Evolutionary conservation across 2,113 vertebrate species (phyloP).

Genomic region (Silurus glanis): DNA sequence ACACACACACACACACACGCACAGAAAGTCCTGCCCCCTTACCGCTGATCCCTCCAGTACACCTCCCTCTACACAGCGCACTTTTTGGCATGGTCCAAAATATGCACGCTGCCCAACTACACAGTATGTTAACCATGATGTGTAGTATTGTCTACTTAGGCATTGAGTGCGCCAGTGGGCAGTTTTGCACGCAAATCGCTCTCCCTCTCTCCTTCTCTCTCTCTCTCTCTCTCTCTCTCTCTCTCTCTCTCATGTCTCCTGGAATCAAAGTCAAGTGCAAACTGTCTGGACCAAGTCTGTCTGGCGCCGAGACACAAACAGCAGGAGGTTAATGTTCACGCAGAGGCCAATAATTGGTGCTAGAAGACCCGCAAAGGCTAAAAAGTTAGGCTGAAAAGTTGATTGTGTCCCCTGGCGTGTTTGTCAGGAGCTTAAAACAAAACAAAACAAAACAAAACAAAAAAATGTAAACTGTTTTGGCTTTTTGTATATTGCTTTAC

Average conservation of each 20-base stretch:
- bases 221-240: constrained; percentile 16
- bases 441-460: neutral
- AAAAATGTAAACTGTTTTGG: neutral
- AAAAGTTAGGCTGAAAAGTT: neutral
- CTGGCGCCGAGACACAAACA: constrained; percentile 72
- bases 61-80: constrained; percentile 39
- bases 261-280: constrained; percentile 69
- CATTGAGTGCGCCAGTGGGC: too few relatives aligned
- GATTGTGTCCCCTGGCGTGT: neutral
- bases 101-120: neutral
- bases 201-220: constrained; percentile 21
- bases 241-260: constrained; percentile 51
- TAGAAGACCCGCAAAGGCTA: constrained; percentile 1
- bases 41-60: constrained; percentile 67
- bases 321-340: constrained; percentile 63
- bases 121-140: neutral
- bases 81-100: constrained; percentile 21
- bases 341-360: constrained; percentile 15
- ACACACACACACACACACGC: constrained; percentile 39
- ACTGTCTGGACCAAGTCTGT: constrained; percentile 33
- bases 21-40: constrained; percentile 74
- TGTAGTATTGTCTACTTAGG: neutral
- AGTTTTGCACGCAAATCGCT: neutral
- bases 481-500: neutral
- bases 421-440: neutral